These are phyloP conservation scores for Anoplolepis gracilipes DNA, from an alignment of 1,140 invertebrate genomes.

Conservation along the genomic window DNA sequence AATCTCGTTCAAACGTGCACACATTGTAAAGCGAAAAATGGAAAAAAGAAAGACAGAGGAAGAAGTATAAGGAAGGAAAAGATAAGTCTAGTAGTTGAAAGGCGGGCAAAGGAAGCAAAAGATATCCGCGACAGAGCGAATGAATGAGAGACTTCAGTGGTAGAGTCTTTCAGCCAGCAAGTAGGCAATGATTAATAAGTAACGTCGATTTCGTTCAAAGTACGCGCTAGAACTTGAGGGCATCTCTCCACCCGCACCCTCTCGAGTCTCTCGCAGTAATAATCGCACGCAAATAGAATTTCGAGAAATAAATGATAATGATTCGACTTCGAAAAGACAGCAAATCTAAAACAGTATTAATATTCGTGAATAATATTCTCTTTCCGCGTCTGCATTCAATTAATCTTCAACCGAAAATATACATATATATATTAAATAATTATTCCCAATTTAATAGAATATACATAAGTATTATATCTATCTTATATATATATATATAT, in stretches of 20 bases:
- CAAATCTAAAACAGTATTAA: background rate
- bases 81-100: conserved; percentile 72
- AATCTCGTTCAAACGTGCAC: conserved; percentile 33
- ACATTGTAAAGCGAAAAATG: conserved; percentile 31
- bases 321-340: conserved; percentile 22
- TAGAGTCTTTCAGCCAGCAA: conserved; percentile 69
- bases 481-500: no score
- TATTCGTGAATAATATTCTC: conserved; percentile 21
- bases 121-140: conserved; percentile 69
- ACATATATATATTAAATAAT: background rate
- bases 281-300: conserved; percentile 62
- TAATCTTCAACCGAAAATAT: background rate
- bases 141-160: conserved; percentile 72
- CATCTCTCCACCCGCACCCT: background rate
- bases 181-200: conserved; percentile 74
- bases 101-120: conserved; percentile 70
- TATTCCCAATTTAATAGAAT: background rate
- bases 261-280: conserved; percentile 2
- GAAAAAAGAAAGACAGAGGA: conserved; percentile 27
- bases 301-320: conserved; percentile 57
- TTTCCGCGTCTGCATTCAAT: conserved; percentile 1
- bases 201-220: conserved; percentile 72
- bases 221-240: conserved; percentile 27
- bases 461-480: no score
- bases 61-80: conserved; percentile 38